Base-by-base conservation (phyloP, 2,888 invertebrate genomes). In the Drosophila monieri region DNA sequence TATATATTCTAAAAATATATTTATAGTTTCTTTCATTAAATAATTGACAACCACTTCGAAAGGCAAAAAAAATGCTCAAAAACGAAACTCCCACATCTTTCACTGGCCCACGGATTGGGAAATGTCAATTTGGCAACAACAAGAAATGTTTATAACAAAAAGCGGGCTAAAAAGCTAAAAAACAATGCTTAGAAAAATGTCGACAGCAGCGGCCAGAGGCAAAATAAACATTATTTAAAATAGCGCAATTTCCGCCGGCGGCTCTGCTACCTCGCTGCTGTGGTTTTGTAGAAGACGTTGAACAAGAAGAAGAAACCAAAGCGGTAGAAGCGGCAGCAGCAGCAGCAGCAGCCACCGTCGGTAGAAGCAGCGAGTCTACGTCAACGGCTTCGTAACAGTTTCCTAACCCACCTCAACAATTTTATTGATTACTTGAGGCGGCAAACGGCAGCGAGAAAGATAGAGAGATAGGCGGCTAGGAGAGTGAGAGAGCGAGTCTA, bases 361-460 rank as follows among this genome's bases (percentile, higher is more conserved):
- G 14, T 27, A 27, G 27, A 27, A 27, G 3, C 27, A 27, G 10
- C 65, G 41, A 41, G 54, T 58, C 51, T 52, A 71, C 71, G 69
- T 64, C 65, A 65, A 71, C 76, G 58, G 76, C 88, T 88, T 86
- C 88, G 89, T 90, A 90, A 90, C 90, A 86, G 87, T 90, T 90
- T 91, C 91, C 90, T 90, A 90, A 90, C 90, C 90, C 90, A 91
- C 90, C 90, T 90, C 91, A 90, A 90, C 90, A 90, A 90, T 90
- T 91, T 90, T 90, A 90, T 91, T 90, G 91, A 90, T 90, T 89
- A 83, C 85, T 87, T 84, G 85, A 88, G 80, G 85, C 84, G 85
- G 61, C 76, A 57, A 64, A 57, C 12, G 35, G 37, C 30, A 37
- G 14, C 30, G 48, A 52, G 55, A 23, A 47, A 59, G 35, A 30